phyloP scores from a whole-genome alignment of 1,140 invertebrate genomes.

The Drosophila elegans region DNA sequence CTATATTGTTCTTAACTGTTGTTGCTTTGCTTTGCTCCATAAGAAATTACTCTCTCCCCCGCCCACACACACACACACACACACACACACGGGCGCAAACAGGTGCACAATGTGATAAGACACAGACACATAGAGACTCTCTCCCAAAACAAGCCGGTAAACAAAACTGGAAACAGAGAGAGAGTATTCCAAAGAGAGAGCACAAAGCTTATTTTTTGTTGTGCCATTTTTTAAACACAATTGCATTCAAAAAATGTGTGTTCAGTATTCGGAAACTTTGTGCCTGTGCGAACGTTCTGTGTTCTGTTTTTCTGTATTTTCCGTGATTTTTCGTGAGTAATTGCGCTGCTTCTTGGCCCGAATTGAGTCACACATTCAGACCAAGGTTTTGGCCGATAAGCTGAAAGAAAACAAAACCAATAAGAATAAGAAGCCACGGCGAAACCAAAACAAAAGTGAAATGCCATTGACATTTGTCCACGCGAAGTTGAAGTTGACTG shows the following conservation, averaged over 20 bases:
- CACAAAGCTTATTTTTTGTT: slow-evolving; percentile 21
- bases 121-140: slow-evolving; percentile 14
- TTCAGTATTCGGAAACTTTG: slow-evolving; percentile 81
- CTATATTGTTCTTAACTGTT: slow-evolving; percentile 45
- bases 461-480: slow-evolving; percentile 59
- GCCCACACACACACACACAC: slow-evolving; percentile 10
- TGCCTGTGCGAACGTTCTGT: slow-evolving; percentile 70
- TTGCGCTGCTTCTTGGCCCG: slow-evolving; percentile 9
- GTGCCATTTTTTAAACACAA: slow-evolving; percentile 54
- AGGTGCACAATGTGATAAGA: slow-evolving; percentile 74
- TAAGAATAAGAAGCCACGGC: slow-evolving; percentile 4
- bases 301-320: slow-evolving; percentile 48
- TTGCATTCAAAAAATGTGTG: slow-evolving; percentile 79
- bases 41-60: slow-evolving; percentile 3
- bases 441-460: slow-evolving; percentile 47
- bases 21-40: slow-evolving; percentile 4
- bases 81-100: slow-evolving; percentile 22
- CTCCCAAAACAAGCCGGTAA: slow-evolving; percentile 62
- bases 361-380: slow-evolving; percentile 29
- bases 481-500: slow-evolving; percentile 55
- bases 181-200: slow-evolving; percentile 11
- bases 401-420: background rate
- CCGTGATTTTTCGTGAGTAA: slow-evolving; percentile 70
- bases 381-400: slow-evolving; percentile 24
- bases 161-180: slow-evolving; percentile 51